A percentile compares a stretch with the other conserved stretches of the same genome.
Evolutionary conservation across 2,888 invertebrate species (phyloP).

Genomic region (Lomographa bimaculata): DNA sequence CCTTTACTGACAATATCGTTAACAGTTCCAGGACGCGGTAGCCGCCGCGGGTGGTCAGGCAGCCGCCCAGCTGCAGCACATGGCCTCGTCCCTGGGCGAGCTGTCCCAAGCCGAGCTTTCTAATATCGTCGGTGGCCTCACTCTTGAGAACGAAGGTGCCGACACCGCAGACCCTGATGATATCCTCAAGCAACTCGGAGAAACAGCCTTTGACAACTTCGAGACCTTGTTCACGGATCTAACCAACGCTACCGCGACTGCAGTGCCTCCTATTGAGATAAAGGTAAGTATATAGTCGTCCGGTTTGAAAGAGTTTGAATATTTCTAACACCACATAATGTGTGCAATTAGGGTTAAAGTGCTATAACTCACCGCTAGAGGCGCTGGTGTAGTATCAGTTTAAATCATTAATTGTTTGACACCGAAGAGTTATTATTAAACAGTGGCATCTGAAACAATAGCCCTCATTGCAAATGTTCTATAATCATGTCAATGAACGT

Average conservation of each 20-base stretch:
- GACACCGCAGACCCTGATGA: conserved; percentile 87
- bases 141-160: conserved; percentile 73
- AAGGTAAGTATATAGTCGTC: conserved; percentile 83
- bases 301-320: no score
- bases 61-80: conserved; percentile 79
- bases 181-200: conserved; percentile 91
- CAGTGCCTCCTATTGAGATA: conserved; percentile 84
- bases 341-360: no score
- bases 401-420: no score
- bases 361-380: no score
- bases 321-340: no score
- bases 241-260: conserved; percentile 87
- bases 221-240: conserved; percentile 92
- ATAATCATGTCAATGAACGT: no score
- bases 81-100: conserved; percentile 85
- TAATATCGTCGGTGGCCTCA: conserved; percentile 85
- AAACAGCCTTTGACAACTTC: conserved; percentile 92
- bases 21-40: conserved; percentile 85
- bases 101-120: conserved; percentile 88
- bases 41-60: conserved; percentile 81
- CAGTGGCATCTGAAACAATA: no score
- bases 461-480: no score
- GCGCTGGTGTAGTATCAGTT: no score
- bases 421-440: no score
- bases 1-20: no score